Evolutionary conservation across 2,797 vertebrate species (phyloP), one percentile per base, ranked within the genome.

Genomic region (Tamandua tetradactyla): DNA sequence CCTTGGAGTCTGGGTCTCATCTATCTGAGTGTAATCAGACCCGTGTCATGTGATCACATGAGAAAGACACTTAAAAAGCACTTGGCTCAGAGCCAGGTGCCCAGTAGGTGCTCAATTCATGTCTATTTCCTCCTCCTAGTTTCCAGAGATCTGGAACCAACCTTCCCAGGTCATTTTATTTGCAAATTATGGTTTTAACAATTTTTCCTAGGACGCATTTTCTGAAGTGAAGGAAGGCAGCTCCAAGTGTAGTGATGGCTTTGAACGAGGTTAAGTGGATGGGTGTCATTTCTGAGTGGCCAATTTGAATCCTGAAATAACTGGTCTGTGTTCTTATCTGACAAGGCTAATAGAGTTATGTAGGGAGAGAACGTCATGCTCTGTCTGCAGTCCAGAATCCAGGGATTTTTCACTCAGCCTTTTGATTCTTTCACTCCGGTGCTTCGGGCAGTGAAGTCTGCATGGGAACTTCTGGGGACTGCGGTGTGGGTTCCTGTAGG

Each of bases 221-320:
- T 88, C 62, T 22, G 20, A 64, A 49, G 57, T 20, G 14, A 22
- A 52, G 80, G 78, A 1, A 49, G 82, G 90, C 74, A n/a, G 42
- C 74, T 55, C 37, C 20, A 0, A n/a, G 32, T 57, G 1, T 22
- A 3, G 27, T 12, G 44, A 32, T 2, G 12, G 27, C 75, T 78
- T 49, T 62, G 89, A 27, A 27, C 25, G 15, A 52, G 55, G 57
- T 71, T 18, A 0, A 42, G 0, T 30, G 0, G 0, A 9, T 3
- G 79, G 59, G 32, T 32, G 32, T 47, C 40, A 2, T 27, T 49
- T 72, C 37, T 32, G 71, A 74, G 69, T 25, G 55, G 37, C 55
- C 10, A 2, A 0, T 62, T 25, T 13, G 40, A 37, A 32, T 55
- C 2, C 22, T 0, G 12, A 30, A 25, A n/a, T 0, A 2, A 22